phyloP scores from a whole-genome alignment of 1,140 invertebrate species.

The Heliconius melpomene region DNA sequence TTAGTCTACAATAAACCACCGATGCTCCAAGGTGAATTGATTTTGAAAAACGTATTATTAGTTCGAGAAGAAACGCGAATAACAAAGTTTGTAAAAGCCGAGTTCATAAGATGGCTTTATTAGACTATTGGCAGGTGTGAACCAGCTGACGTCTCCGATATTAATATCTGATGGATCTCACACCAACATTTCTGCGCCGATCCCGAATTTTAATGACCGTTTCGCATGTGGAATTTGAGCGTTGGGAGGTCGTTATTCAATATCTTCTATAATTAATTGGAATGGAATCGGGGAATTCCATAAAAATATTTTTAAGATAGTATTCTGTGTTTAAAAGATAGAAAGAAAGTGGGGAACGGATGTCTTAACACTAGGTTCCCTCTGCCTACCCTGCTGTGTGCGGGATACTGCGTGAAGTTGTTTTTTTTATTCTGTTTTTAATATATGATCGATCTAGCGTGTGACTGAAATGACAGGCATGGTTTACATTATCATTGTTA shows the following conservation, averaged over 20 bases:
- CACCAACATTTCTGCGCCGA: conserved; percentile 45
- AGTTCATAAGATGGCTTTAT: conserved; percentile 72
- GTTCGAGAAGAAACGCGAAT: conserved; percentile 33
- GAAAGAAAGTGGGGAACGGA: too few relatives aligned
- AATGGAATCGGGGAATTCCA: not conserved
- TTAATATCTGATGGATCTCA: conserved; percentile 70
- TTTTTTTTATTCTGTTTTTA: too few relatives aligned
- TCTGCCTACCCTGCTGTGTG: too few relatives aligned
- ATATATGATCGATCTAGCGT: not conserved
- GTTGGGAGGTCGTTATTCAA: conserved; percentile 14
- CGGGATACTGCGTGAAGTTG: too few relatives aligned
- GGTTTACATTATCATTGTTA: not conserved
- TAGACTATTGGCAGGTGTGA: conserved; percentile 66
- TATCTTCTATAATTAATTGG: not conserved
- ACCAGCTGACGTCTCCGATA: conserved; percentile 65
- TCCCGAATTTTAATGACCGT: conserved; percentile 57
- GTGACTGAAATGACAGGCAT: not conserved
- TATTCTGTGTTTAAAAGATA: not conserved
- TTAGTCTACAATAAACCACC: conserved; percentile 6
- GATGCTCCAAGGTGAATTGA: not conserved
- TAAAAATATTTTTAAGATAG: not conserved
- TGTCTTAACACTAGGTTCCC: too few relatives aligned
- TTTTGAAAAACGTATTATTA: conserved; percentile 35
- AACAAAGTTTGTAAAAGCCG: conserved; percentile 64
- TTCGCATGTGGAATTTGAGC: conserved; percentile 29